phyloP scores from a whole-genome alignment of 2,888 invertebrate genomes.

The Mylabris sibirica region DNA sequence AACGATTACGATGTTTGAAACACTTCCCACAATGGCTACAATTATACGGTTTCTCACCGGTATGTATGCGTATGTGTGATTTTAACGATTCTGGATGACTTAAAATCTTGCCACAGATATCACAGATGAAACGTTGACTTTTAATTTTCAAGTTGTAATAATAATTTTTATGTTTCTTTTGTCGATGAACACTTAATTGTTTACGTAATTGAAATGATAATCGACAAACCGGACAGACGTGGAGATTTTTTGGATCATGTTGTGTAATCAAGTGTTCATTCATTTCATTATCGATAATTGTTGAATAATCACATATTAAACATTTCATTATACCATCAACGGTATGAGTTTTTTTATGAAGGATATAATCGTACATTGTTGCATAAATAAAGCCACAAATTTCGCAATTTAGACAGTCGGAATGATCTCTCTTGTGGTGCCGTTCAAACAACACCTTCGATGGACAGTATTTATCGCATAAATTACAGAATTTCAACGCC shows the following conservation, averaged over 20 bases:
- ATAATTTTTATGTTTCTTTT: not conserved
- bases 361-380: not conserved
- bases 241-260: not conserved
- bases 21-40: conserved; percentile 55
- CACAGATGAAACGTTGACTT: conserved; percentile 41
- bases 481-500: not conserved
- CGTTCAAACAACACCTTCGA: not conserved
- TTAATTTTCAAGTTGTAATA: not conserved
- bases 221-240: not conserved
- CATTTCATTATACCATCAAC: not conserved
- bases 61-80: conserved; percentile 54
- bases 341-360: not conserved
- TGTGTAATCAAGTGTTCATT: not conserved
- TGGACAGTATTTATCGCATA: not conserved
- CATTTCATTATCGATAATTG: not conserved
- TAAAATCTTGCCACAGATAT: conserved; percentile 56
- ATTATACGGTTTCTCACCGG: conserved; percentile 54
- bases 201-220: not conserved
- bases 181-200: not conserved
- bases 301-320: not conserved
- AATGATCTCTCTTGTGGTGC: not conserved
- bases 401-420: not conserved
- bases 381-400: not conserved
- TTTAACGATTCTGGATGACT: conserved; percentile 52
- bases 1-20: conserved; percentile 58